phyloP scores from a whole-genome alignment of 2,113 vertebrate genomes.

The Coturnix japonica region DNA sequence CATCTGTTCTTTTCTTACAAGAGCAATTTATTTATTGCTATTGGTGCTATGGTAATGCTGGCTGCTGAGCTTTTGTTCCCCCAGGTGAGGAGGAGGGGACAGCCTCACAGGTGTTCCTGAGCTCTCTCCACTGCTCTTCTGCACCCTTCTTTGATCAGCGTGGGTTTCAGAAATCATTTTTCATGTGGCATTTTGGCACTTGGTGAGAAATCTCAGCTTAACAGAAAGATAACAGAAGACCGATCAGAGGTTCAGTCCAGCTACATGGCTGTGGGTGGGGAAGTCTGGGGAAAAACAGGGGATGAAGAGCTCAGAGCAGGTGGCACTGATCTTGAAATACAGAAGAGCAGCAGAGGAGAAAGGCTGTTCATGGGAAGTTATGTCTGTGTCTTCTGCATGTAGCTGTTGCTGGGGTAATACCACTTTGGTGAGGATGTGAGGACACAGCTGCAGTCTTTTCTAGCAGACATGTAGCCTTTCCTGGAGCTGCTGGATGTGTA shows the following conservation, averaged over 20 bases:
- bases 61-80: slow-evolving; percentile 50
- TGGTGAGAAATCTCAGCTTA: background rate
- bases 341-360: background rate
- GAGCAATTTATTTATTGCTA: slow-evolving; percentile 2
- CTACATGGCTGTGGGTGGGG: background rate
- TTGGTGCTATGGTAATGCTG: slow-evolving; percentile 4
- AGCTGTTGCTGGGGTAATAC: background rate
- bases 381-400: background rate
- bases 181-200: background rate
- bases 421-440: background rate
- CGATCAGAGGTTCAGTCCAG: background rate
- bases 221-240: background rate
- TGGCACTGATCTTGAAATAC: background rate
- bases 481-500: background rate
- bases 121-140: background rate
- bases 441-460: background rate
- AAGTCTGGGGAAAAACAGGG: background rate
- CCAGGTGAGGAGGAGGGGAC: slow-evolving; percentile 29
- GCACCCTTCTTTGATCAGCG: background rate
- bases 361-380: background rate
- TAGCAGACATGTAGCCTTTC: background rate
- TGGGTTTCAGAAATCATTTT: background rate
- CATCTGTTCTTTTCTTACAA: slow-evolving; percentile 63
- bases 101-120: slow-evolving; percentile 23
- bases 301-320: background rate